Base-by-base conservation (phyloP, 92 coral and sea anemone species). In the Parazoanthus atlanticus region DNA sequence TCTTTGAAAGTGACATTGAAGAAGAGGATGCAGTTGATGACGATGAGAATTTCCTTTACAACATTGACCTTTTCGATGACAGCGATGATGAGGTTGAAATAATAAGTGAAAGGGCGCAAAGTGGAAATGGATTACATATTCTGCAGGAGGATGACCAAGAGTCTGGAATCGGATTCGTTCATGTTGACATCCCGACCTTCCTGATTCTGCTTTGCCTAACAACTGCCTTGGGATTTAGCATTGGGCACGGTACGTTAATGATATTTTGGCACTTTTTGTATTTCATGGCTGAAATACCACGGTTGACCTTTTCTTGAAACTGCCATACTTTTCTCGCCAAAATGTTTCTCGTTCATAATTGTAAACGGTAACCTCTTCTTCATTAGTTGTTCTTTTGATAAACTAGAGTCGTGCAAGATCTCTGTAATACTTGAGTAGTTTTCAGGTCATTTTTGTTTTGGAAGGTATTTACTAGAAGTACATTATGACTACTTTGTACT, bases 171-270 rank as follows among this genome's bases (percentile, higher is more conserved):
- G 90, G 90, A 26, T 91, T 89, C 17, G 31, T 93, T 78, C 88
- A 84, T 85, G 91, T 97, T 49, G 99, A 97, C 78, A 85, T 96
- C 58, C 98, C 95, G 43, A 97, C 99, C 26, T 89, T 97, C 72
- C 81, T 96, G 65, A 89, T 94, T 83, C 92, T 97, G 31, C 95
- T 97, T 23, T 96, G 98, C 84, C 79, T 97, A 52, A 94, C 99
- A 31, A 91, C 99, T 52, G 99, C 98, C 65, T 90, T 95, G 58
- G 99, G 99, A 15, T 97, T 97, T 79, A 94, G 95, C 66, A 95
- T 96, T 90, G 99, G 99, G 31, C 98, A 97, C 76, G 99, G 99
- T 97, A 94, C 64, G 98, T 61, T 61, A 23, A 61, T 21, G 28
- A 6, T 4, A 61, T 61, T 61, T 61, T 6, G 8, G 28, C 28